Evolutionary conservation across 2,797 vertebrate genomes (phyloP).

Genomic region (Platyrinchus mystaceus): DNA sequence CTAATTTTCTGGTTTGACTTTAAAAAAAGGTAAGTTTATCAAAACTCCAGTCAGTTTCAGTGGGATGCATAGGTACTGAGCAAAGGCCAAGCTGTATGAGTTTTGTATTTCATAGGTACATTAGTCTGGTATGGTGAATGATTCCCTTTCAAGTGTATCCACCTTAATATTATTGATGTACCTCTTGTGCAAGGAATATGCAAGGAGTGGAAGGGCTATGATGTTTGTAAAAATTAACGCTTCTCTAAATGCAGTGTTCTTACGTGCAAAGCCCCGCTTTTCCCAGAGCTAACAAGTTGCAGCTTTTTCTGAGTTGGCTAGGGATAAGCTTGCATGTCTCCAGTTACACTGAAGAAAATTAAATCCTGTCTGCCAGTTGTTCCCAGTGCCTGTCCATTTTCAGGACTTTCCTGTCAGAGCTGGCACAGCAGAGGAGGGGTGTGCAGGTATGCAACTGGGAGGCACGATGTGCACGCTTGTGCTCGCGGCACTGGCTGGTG

Average conservation of each 20-base stretch:
- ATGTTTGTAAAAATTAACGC: neutral
- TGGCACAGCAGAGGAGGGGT: neutral
- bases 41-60: neutral
- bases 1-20: neutral
- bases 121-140: neutral
- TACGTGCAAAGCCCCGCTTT: neutral
- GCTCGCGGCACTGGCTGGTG: neutral
- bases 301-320: neutral
- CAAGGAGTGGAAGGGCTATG: neutral
- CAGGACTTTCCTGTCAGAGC: neutral
- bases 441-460: neutral
- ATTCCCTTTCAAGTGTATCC: neutral
- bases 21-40: neutral
- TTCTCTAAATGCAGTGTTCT: neutral
- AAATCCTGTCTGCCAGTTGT: neutral
- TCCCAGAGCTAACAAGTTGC: neutral
- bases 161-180: neutral
- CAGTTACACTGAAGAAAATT: neutral
- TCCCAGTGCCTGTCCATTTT: neutral
- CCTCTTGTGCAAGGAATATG: neutral
- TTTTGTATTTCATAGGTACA: neutral
- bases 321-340: neutral
- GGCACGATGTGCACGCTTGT: rapidly evolving
- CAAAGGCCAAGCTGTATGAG: neutral
- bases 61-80: neutral